Conservation (phyloP, 2,797 vertebrate genomes). For the Poecilia velifera region DNA sequence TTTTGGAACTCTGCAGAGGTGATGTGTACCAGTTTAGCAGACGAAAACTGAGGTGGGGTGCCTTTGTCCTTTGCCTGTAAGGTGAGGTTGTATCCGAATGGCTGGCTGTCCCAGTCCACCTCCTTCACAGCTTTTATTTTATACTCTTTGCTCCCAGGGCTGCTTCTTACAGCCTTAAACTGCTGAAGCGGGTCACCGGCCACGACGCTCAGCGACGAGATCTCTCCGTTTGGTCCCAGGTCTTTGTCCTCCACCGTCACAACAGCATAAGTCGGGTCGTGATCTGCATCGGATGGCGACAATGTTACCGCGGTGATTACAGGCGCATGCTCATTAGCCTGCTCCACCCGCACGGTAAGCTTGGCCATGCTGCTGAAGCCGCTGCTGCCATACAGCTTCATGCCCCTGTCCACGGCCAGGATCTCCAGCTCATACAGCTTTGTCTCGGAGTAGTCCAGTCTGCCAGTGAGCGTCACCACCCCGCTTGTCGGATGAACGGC, state of each 20-base stretch:
- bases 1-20: constrained; percentile 88
- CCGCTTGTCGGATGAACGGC: constrained; percentile 97
- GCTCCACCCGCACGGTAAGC: constrained; percentile 90
- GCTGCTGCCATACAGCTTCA: constrained; percentile 97
- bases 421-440: constrained; percentile 93
- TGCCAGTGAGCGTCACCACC: constrained; percentile 90
- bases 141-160: constrained; percentile 94
- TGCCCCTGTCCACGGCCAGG: constrained; percentile 93
- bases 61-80: constrained; percentile 98
- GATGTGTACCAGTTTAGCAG: constrained; percentile 90
- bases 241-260: constrained; percentile 93
- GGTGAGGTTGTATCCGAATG: constrained; percentile 95
- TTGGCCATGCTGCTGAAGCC: constrained; percentile 98
- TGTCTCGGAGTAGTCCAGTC: constrained; percentile 88
- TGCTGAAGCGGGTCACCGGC: constrained; percentile 92
- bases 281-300: constrained; percentile 86
- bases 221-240: constrained; percentile 92
- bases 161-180: constrained; percentile 89
- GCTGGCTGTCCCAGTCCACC: constrained; percentile 91
- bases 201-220: constrained; percentile 92
- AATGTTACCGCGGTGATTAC: constrained; percentile 86
- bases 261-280: constrained; percentile 90
- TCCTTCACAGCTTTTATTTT: constrained; percentile 89
- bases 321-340: constrained; percentile 91
- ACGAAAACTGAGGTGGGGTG: constrained; percentile 90